Conservation (phyloP, 2,797 vertebrate genomes). For the Leptatherina wallacei region DNA sequence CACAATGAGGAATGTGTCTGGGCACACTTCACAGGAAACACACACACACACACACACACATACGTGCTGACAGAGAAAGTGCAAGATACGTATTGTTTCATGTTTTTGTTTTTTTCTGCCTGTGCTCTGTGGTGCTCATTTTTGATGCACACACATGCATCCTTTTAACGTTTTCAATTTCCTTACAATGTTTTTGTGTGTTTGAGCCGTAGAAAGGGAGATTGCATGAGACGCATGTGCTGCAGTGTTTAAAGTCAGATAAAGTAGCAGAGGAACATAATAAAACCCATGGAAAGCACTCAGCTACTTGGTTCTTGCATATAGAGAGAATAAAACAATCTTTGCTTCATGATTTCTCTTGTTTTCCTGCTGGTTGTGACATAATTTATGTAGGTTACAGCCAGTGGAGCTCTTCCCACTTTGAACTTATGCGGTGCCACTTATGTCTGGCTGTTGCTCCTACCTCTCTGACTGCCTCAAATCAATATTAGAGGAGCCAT, state of each 20-base stretch:
- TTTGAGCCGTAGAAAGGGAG: not conserved
- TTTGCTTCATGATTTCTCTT: conserved; percentile 27
- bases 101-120: not conserved
- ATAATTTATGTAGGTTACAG: conserved; percentile 47
- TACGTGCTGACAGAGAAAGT: conserved; percentile 22
- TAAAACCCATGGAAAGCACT: conserved; percentile 2
- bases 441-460: conserved; percentile 52
- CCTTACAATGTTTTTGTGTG: not conserved
- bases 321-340: conserved; percentile 37
- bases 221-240: conserved; percentile 34
- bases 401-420: conserved; percentile 46
- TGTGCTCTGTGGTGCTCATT: not conserved
- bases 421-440: conserved; percentile 61
- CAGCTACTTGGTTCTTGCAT: not conserved
- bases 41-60: conserved; percentile 1
- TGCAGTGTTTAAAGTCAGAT: conserved; percentile 30
- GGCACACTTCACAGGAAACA: conserved; percentile 61
- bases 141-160: not conserved
- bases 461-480: conserved; percentile 57
- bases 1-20: conserved; percentile 63
- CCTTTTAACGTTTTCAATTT: not conserved
- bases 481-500: conserved; percentile 64
- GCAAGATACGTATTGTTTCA: conserved; percentile 5
- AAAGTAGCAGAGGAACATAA: conserved; percentile 22
- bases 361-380: conserved; percentile 50